phyloP scores from a whole-genome alignment of 1,140 invertebrate genomes.

The Schlechtendalia chinensis region DNA sequence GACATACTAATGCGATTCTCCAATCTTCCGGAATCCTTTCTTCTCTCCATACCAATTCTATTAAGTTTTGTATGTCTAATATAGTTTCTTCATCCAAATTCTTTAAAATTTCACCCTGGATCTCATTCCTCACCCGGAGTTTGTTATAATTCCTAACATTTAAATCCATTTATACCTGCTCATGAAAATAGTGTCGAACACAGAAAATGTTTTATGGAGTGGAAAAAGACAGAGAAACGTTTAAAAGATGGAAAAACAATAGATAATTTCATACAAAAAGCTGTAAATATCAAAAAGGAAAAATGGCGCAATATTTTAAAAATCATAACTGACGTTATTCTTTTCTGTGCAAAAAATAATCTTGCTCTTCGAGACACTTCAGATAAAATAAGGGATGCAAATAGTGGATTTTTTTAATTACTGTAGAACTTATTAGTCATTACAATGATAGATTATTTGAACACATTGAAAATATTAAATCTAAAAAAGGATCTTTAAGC shows the following conservation, averaged over 20 bases:
- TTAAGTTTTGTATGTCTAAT: too few species aligned
- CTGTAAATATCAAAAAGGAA: not conserved
- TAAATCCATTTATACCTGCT: constrained; percentile 13
- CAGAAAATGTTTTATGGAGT: constrained; percentile 26
- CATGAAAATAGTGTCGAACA: constrained; percentile 8
- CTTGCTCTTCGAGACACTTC: not conserved
- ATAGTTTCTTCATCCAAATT: too few species aligned
- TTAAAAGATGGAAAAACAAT: constrained; percentile 36
- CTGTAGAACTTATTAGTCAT: constrained; percentile 27
- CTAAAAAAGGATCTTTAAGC: constrained; percentile 17
- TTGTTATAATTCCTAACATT: not conserved
- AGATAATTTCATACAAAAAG: constrained; percentile 19
- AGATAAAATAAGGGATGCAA: constrained; percentile 12
- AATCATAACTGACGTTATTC: constrained; percentile 12
- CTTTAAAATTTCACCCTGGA: too few species aligned
- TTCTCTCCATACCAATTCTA: too few species aligned
- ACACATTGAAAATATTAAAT: constrained; percentile 22
- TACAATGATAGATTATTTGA: constrained; percentile 1
- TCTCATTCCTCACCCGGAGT: too few species aligned
- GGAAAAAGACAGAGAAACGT: constrained; percentile 16
- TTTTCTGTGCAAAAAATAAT: constrained; percentile 21
- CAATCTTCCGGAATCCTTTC: too few species aligned
- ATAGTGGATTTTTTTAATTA: constrained; percentile 10
- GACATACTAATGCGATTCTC: too few species aligned
- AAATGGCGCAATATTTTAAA: constrained; percentile 25